Base-by-base conservation (phyloP, 2,797 vertebrate species). In the Syndactyla subalaris region DNA sequence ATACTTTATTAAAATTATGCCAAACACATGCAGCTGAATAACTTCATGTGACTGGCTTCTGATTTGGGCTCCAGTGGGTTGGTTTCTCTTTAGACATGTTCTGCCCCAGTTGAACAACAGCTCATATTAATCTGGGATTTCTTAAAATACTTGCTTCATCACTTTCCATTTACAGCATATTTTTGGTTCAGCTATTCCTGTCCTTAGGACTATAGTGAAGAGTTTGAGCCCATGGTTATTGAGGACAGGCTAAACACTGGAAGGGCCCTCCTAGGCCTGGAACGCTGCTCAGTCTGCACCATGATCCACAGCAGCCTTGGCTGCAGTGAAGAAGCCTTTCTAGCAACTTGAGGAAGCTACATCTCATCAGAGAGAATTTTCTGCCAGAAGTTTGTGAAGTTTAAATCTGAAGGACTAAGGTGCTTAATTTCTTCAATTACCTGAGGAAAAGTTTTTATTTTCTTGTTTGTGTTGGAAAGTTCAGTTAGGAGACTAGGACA, bases 251-350 rank as follows among this genome's bases (percentile, higher is more conserved):
- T 91, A 21, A 80, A 17, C 10, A 23, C 23, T 14, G 1, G 26
- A 23, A 34, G 26, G 29, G 18, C 7, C 27, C 10, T 78, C 17
- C 52, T 57, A 13, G 38, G 34, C 32, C 62, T 77, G 71, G 23
- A 27, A n/a, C 12, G 48, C 48, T 84, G 48, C 58, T 57, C 22
- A n/a, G 29, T 36, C 43, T 61, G 57, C 21, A 17, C 27, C 0
- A 0, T 54, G 49, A 63, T 30, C 70, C 17, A 17, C 8, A 1
- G 39, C 7, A 24, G 9, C 7, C 24, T 34, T 4, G 5, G 41
- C 57, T 74, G 38, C 67, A 30, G 12, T 23, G 43, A 57, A 52
- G n/a, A 51, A 82, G 10, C 19, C 3, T 3, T 70, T 65, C 43
- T 21, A 66, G 34, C 52, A 71, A 23, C 16, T 26, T 74, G 24